These are phyloP conservation scores for Crossocerus cetratus DNA, from an alignment of 2,888 invertebrate genomes.

Conservation along the genomic window DNA sequence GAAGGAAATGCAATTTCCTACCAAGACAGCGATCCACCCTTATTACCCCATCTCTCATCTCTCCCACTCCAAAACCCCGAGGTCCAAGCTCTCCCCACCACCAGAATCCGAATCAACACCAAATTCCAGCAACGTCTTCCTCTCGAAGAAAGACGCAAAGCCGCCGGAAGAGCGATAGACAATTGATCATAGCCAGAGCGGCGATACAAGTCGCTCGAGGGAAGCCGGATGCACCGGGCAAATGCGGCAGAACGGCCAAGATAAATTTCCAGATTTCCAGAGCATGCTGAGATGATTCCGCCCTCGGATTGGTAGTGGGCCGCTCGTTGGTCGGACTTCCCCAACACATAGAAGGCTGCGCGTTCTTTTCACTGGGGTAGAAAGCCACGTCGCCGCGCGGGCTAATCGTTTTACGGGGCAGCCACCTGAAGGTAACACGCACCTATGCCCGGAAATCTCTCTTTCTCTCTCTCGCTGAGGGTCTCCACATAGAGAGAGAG, in stretches of 20 bases:
- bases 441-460: constrained; percentile 11
- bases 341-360: constrained; percentile 11
- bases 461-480: too few relatives aligned
- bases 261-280: constrained; percentile 71
- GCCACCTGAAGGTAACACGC: constrained; percentile 26
- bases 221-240: constrained; percentile 9
- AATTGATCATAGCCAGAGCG: neutral
- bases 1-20: neutral
- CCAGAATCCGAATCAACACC: neutral
- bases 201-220: neutral
- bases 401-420: constrained; percentile 68
- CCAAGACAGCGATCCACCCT: neutral
- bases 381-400: constrained; percentile 25
- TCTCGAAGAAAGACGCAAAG: neutral
- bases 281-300: constrained; percentile 21
- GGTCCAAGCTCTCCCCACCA: neutral
- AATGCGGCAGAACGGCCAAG: constrained; percentile 67
- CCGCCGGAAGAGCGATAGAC: neutral
- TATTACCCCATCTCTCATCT: neutral
- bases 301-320: neutral
- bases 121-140: too few relatives aligned
- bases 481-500: neutral
- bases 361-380: neutral
- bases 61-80: neutral
- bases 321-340: constrained; percentile 6